phyloP scores from a whole-genome alignment of 2,113 vertebrate genomes.

The Rhagologus leucostigma region DNA sequence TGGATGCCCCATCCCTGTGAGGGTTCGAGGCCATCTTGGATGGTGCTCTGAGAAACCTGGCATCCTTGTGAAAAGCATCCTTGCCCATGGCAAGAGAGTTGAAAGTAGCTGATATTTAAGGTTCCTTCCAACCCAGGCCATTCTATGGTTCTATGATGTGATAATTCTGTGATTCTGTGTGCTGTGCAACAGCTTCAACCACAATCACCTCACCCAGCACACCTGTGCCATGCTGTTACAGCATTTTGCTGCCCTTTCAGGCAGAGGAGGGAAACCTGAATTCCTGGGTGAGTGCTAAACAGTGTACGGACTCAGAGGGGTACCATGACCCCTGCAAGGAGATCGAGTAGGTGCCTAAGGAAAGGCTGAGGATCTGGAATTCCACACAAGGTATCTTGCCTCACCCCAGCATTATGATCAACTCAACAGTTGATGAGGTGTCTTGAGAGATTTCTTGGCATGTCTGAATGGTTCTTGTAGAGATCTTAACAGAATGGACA shows the following conservation, averaged over 20 bases:
- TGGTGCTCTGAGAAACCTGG: not conserved
- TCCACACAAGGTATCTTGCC: not conserved
- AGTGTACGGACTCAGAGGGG: fast-evolving
- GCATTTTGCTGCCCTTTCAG: not conserved
- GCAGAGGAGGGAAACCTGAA: not conserved
- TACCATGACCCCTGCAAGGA: not conserved
- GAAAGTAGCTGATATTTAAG: not conserved
- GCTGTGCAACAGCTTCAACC: not conserved
- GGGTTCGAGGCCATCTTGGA: not conserved
- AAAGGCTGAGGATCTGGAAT: not conserved
- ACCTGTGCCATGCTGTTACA: not conserved
- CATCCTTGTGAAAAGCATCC: not conserved
- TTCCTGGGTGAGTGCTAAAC: not conserved
- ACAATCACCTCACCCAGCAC: not conserved
- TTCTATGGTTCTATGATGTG: not conserved
- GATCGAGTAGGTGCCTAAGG: not conserved
- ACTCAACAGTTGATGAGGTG: not conserved
- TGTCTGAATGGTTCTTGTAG: not conserved
- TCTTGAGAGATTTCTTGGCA: not conserved
- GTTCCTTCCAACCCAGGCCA: not conserved
- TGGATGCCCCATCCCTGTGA: not conserved
- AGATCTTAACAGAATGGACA: not conserved
- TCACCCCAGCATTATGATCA: not conserved
- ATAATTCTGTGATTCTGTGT: not conserved
- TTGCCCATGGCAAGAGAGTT: not conserved